Base-by-base conservation (phyloP, 2,888 invertebrate genomes). In the Busseola fusca region DNA sequence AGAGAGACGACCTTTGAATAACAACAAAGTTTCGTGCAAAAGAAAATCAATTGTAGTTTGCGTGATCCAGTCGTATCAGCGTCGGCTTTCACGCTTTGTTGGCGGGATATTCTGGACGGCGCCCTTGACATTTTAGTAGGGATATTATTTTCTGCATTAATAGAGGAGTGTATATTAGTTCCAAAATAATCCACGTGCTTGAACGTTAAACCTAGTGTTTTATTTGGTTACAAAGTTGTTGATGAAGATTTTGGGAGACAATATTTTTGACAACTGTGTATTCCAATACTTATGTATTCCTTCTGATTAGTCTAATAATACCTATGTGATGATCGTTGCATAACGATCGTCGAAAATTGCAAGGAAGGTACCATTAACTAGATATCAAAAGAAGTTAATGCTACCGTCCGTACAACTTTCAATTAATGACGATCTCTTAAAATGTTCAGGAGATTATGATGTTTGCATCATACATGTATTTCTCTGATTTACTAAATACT, bases 41-140 rank as follows among this genome's bases (percentile, higher is more conserved):
- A 69, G 71, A 78, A 79, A 79, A 84, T 83, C 65, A 75, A 73
- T 75, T 71, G 54, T 37, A 64, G 60, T 64, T 84, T 64, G 85
- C 84, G 82, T 83, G 84, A 76, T 64, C 62, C 72, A 67, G 68
- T 60, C 58, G 50, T 74, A 72, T 78, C 70, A 78, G 66, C 54
- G 60, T 25, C 30, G 25, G 65, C 70, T 73, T 76, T 74, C 66
- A 74, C 69, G 69, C 64, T 78, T 74, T 70, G 76, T 69, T 72
- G 57, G 50, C 67, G 72, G 69, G 85, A 76, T 74, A 75, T 84
- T 82, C 69, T 74, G 69, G 42, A 69, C 57, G 14, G 60, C 63
- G 78, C 52, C 84, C 84, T 85, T 84, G 84, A 84, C 84, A 84
- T 84, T 84, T 71, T 60, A 74, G 21, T 27, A 70, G 66, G 69